Evolutionary conservation across 2,888 invertebrate species (phyloP).

Genomic region (Anagyrus pseudococci): DNA sequence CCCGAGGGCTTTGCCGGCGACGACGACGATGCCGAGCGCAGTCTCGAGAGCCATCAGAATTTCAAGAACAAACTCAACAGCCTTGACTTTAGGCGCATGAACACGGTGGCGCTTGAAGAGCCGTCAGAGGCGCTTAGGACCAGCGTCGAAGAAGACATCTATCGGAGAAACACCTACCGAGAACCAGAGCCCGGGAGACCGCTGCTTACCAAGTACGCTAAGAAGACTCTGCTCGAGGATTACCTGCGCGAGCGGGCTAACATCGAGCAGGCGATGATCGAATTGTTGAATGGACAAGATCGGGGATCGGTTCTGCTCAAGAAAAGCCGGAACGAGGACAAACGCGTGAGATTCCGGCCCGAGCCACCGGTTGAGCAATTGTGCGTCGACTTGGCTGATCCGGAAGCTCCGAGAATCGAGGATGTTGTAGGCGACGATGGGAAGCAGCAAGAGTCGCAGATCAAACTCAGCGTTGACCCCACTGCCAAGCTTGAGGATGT

Average conservation of each 20-base stretch:
- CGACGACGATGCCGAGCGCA: constrained; percentile 46
- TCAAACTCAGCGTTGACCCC: constrained; percentile 33
- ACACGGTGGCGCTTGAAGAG: constrained; percentile 53
- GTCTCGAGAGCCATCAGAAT: constrained; percentile 44
- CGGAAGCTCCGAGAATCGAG: too few relatives aligned
- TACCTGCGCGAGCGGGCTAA: constrained; percentile 41
- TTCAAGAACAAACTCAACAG: constrained; percentile 51
- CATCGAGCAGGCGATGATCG: constrained; percentile 49
- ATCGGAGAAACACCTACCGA: constrained; percentile 31
- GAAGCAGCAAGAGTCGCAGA: constrained; percentile 21
- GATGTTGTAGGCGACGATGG: constrained; percentile 17
- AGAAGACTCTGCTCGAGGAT: constrained; percentile 38
- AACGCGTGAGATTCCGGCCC: constrained; percentile 51
- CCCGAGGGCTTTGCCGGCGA: constrained; percentile 49
- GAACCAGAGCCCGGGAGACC: neutral
- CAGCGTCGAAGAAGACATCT: constrained; percentile 30
- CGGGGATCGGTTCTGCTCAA: constrained; percentile 42
- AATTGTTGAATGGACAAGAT: constrained; percentile 44
- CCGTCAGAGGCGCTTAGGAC: too few relatives aligned
- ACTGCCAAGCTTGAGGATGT: constrained; percentile 30
- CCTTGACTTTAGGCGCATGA: constrained; percentile 54
- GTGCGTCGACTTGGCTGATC: constrained; percentile 12
- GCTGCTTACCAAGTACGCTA: constrained; percentile 14
- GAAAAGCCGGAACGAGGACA: constrained; percentile 46
- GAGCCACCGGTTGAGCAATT: constrained; percentile 11